These are phyloP conservation scores for Epizoanthus ramosus DNA, from an alignment of 92 coral and sea anemone genomes.

Conservation along the genomic window DNA sequence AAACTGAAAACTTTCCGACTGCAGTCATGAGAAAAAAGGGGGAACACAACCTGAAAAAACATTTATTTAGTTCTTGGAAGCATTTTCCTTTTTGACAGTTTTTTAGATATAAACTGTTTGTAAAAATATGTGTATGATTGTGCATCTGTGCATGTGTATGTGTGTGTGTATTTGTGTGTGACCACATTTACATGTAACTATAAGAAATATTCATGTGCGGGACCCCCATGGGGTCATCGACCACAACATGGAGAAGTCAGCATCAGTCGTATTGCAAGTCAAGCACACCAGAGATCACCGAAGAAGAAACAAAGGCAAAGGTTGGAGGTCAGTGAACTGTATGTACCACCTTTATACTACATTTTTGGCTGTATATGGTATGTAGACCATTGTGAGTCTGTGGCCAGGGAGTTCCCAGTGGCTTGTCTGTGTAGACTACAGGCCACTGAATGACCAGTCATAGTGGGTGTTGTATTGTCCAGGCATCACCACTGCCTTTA, in stretches of 20 bases:
- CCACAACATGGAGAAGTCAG: slow-evolving; percentile 21
- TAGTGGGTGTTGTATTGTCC: not conserved
- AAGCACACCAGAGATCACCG: not conserved
- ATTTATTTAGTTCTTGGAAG: too few relatives aligned
- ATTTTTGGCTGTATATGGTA: not conserved
- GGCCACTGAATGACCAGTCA: not conserved
- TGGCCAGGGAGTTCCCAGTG: not conserved
- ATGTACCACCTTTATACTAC: slow-evolving; percentile 11
- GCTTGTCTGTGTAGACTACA: not conserved
- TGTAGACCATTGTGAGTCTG: not conserved
- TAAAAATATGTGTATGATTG: too few relatives aligned
- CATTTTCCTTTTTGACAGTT: too few relatives aligned
- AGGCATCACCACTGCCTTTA: not conserved
- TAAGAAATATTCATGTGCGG: not conserved
- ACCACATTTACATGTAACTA: not conserved
- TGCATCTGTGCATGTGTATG: too few relatives aligned
- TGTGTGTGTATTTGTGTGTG: not conserved
- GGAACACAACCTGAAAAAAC: too few relatives aligned
- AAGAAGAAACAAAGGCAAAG: slow-evolving; percentile 44
- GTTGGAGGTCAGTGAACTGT: slow-evolving; percentile 36
- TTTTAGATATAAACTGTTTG: too few relatives aligned
- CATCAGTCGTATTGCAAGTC: not conserved
- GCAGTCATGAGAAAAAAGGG: too few relatives aligned
- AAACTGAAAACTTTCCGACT: too few relatives aligned
- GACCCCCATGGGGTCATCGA: slow-evolving; percentile 25